Evolutionary conservation across 2,797 vertebrate genomes (phyloP), one percentile per base, ranked within the genome.

Genomic region (Natrix natrix): DNA sequence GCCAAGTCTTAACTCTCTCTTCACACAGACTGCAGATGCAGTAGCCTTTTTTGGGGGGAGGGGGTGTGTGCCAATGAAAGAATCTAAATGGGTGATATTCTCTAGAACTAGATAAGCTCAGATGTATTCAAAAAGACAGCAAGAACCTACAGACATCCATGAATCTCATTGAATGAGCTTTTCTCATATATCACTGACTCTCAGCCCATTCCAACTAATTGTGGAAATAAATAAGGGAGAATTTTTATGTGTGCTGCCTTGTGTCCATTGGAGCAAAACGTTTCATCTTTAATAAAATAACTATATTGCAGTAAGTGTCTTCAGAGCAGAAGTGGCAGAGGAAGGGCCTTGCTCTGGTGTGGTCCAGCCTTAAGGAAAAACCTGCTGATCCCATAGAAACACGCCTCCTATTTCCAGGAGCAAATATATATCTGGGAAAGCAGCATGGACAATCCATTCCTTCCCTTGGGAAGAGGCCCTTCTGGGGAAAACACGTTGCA

Each of bases 221-320:
- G n/a, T 17, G 6, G 2, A 74, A 74, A 74, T 24, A 48, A 83
- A 83, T 24, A 22, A 8, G 74, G 48, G 32, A 4, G 8, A 48
- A n/a, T 28, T 28, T 2, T 8, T 4, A n/a, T 0, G 32, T 16
- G 12, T 0, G 0, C 13, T 55, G 52, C 52, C 52, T 28, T 55
- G 86, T 55, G 26, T 55, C 55, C 6, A 17, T 24, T 13, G 24
- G 24, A 87, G 37, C 20, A 54, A 55, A 10, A 87, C 16, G 8
- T 55, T 54, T 87, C 37, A 22, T 22, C 74, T 83, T 83, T 83
- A 55, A n/a, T 55, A 87, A 87, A 55, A 54, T 86, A 52, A 86
- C 4, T 54, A 86, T 87, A 24, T 26, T 87, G 26, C 52, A 28
- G 1, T n/a, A n/a, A n/a, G n/a, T 24, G 26, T 37, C 32, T 37